Evolutionary conservation across 2,888 invertebrate species (phyloP), one percentile per base, ranked within the genome.

Genomic region (Orchestes rusci): DNA sequence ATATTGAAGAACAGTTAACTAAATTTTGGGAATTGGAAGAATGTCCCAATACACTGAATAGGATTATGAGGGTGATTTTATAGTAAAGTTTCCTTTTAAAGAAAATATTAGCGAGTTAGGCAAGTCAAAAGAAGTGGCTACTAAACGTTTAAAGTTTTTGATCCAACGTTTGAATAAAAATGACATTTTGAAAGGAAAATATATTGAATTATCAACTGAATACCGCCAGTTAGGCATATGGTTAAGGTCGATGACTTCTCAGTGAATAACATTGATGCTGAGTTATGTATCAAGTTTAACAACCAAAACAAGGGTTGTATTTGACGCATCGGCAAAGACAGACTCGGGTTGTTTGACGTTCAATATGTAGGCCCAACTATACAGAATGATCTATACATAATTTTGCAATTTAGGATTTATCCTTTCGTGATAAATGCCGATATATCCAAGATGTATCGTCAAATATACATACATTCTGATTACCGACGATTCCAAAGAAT

Each of bases 391-490:
- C n/a, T 46, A 2, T 35, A 43, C 16, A 20, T 39, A 1, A 39
- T 50, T 15, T 3, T 42, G 13, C 10, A 36, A 12, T 46, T 51
- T 23, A 5, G 23, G 5, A 10, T 23, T 23, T 23, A 23, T 23
- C 23, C 23, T 23, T 23, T 23, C 10, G 23, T 23, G 13, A 37
- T 46, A 16, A 37, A 39, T 13, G 45, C 35, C 3, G 49, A 52
- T 35, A 43, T 52, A 10, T 32, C 33, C 12, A 50, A 47, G 23
- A 52, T 52, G 47, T 51, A 45, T 37, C 5, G 23, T 7, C 43
- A 41, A 39, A 37, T 43, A 8, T 34, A 18, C 16, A 29, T 50
- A 16, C 16, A 35, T 8, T 31, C 37, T 7, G 12, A 17, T 2
- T 16, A 50, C 2, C 20, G 32, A 5, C 2, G 15, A 8, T 43